A percentile compares a stretch with the other conserved stretches of the same genome.
phyloP scores from a whole-genome alignment of 1,140 invertebrate genomes.

The Leguminivora glycinivorella region DNA sequence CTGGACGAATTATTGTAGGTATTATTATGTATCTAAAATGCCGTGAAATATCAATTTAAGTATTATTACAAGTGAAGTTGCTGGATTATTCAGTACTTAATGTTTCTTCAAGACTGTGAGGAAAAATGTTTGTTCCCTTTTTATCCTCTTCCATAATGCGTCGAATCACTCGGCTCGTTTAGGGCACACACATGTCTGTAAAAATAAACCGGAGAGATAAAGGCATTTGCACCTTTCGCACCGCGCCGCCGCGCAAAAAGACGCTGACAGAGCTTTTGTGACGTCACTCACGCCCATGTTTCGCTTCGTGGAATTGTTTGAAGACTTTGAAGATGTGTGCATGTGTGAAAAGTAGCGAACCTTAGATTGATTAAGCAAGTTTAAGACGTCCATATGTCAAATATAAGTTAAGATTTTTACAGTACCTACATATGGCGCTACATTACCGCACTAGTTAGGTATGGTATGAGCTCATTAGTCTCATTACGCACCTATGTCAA shows the following conservation, averaged over 20 bases:
- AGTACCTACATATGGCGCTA: no score
- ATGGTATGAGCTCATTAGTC: no score
- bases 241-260: constrained; percentile 38
- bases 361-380: no score
- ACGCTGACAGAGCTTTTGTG: background rate
- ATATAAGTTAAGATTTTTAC: no score
- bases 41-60: background rate
- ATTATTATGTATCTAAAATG: background rate
- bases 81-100: no score
- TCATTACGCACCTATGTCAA: no score
- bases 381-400: no score
- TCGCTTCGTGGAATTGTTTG: background rate
- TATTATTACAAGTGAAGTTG: no score
- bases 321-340: background rate
- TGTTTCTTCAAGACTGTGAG: no score
- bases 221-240: constrained; percentile 53
- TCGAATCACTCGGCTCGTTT: background rate
- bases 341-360: background rate
- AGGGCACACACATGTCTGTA: constrained; percentile 4
- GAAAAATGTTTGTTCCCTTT: no score
- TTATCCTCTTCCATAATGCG: background rate
- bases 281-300: background rate
- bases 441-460: no score
- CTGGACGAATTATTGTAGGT: background rate
- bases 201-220: constrained; percentile 56